These are phyloP conservation scores for Bombus soroeensis DNA, from an alignment of 1,140 invertebrate species.

Conservation along the genomic window DNA sequence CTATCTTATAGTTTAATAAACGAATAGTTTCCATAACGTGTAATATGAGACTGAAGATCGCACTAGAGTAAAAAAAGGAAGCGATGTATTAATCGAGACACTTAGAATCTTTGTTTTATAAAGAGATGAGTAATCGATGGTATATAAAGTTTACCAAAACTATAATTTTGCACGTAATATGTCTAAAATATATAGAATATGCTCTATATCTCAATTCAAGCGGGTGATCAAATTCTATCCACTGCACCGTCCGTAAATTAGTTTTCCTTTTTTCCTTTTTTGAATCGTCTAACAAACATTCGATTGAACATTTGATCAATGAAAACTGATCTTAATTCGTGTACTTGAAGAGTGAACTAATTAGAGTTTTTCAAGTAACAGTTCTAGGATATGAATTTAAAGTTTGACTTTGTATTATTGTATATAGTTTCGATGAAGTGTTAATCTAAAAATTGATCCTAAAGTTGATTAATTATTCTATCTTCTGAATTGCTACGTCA, in stretches of 20 bases:
- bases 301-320: not conserved
- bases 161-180: conserved; percentile 58
- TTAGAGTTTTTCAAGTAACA: conserved; percentile 1
- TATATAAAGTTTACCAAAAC: conserved; percentile 45
- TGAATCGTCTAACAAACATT: not conserved
- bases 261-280: conserved; percentile 5
- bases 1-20: conserved; percentile 66
- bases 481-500: not conserved
- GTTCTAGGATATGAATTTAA: not conserved
- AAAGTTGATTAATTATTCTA: not conserved
- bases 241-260: conserved; percentile 55
- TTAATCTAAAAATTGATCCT: not conserved
- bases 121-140: conserved; percentile 31
- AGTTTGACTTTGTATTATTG: conserved; percentile 11
- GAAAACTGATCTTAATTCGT: no score
- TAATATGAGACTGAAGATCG: conserved; percentile 61
- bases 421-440: not conserved
- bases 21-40: conserved; percentile 18
- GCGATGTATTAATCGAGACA: conserved; percentile 12
- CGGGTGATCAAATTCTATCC: conserved; percentile 33
- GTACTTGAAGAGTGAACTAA: not conserved
- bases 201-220: conserved; percentile 27
- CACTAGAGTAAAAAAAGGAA: conserved; percentile 15
- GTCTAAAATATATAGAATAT: conserved; percentile 31
- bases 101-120: conserved; percentile 36